Base-by-base conservation (phyloP, 2,113 vertebrate genomes). In the Progne subis region DNA sequence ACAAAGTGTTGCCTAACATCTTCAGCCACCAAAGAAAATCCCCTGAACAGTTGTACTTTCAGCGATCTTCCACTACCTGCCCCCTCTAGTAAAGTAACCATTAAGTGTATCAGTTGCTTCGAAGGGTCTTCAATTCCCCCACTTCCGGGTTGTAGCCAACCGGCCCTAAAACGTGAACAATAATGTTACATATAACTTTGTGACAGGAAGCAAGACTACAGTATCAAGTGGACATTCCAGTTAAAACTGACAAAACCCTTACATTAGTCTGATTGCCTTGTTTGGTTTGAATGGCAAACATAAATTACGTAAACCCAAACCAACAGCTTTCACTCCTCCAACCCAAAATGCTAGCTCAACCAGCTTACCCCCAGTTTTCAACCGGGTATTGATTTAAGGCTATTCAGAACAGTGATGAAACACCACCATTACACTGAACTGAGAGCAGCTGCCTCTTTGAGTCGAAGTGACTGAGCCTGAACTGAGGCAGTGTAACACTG, bases 121-220 rank as follows among this genome's bases (percentile, higher is more conserved):
- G 60, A 20, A 1, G 1, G 11, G n/a, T 79, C 44, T 56, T 64
- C 50, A 67, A 32, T 29, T 21, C 25, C 43, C n/a, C 29, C 6
- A 2, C 26, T 37, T 65, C 52, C 5, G 2, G 18, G 26, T 69
- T 47, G 23, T 26, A 56, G 37, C 19, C 83, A 63, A 71, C 28
- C 39, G 74, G 31, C 28, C 49, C 44, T 41, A 49, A 63, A 75
- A 60, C 0, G 4, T 20, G 21, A 80, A 46, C 39, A 67, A 32
- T 14, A 39, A 34, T 0, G 0, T 25, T 12, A 47, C 0, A 14
- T 24, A 8, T 12, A 47, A 19, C 29, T 32, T 34, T 39, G 26
- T 18, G 26, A 80, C 20, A 59, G 39, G 29, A 80, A 65, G 28
- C 37, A 29, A 50, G 20, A 37, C 10, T n/a, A 49, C 28, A 28